phyloP scores from a whole-genome alignment of 1,140 invertebrate genomes.

The Drosophila elegans region DNA sequence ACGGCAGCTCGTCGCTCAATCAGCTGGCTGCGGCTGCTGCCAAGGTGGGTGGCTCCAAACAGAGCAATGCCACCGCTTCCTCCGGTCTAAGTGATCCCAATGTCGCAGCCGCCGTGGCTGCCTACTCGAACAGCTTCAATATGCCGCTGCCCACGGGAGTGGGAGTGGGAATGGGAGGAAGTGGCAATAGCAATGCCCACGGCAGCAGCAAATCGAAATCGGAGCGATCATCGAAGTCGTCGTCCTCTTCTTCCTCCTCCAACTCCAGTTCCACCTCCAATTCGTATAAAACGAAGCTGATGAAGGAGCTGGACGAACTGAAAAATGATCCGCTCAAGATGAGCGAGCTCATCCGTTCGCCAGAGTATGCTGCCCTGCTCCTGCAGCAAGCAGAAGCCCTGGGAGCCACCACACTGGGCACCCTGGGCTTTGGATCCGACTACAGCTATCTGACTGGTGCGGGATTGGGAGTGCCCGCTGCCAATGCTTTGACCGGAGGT shows the following conservation, averaged over 20 bases:
- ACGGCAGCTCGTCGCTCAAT: slow-evolving; percentile 77
- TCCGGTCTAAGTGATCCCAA: slow-evolving; percentile 69
- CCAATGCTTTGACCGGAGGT: slow-evolving; percentile 24
- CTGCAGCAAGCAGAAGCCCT: slow-evolving; percentile 82
- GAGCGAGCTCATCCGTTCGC: slow-evolving; percentile 79
- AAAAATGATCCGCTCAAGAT: slow-evolving; percentile 84
- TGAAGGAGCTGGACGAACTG: slow-evolving; percentile 82
- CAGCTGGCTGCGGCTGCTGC: slow-evolving; percentile 78
- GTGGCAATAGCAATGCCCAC: slow-evolving; percentile 24
- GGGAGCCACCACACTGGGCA: slow-evolving; percentile 81
- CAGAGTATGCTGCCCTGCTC: slow-evolving; percentile 79
- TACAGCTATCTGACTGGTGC: slow-evolving; percentile 75
- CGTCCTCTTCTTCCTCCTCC: slow-evolving; percentile 69
- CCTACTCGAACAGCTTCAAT: slow-evolving; percentile 80
- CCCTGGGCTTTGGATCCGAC: slow-evolving; percentile 75
- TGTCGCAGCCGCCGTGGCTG: slow-evolving; percentile 74
- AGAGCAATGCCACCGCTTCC: slow-evolving; percentile 26
- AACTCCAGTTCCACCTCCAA: slow-evolving; percentile 76
- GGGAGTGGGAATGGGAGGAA: slow-evolving; percentile 1
- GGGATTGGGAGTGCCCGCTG: slow-evolving; percentile 36
- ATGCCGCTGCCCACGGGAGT: slow-evolving; percentile 59
- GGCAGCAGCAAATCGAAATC: slow-evolving; percentile 67
- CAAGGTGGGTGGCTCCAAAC: slow-evolving; percentile 74
- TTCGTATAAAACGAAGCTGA: slow-evolving; percentile 82
- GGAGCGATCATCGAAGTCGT: slow-evolving; percentile 71